Percentiles rank a stretch among this genome's conserved stretches.
Evolutionary conservation across 2,888 invertebrate species (phyloP).

Genomic region (Agriopis leucophaearia): DNA sequence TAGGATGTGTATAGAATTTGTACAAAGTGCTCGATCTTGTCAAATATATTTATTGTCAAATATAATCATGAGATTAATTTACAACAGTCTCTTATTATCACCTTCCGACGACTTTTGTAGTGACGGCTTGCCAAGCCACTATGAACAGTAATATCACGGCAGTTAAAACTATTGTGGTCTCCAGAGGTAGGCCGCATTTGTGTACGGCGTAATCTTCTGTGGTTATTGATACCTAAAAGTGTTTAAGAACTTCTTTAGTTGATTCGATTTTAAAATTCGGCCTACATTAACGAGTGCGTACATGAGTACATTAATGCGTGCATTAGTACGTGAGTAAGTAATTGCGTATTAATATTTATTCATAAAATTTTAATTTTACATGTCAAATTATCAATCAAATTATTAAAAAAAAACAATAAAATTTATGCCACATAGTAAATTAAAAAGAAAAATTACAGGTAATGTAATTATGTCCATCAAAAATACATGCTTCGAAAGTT

Average conservation of each 20-base stretch:
- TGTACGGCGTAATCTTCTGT: constrained; percentile 63
- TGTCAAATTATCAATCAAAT: no score
- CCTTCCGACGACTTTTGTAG: constrained; percentile 54
- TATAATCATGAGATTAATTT: constrained; percentile 74
- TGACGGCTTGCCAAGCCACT: constrained; percentile 50
- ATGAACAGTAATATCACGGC: constrained; percentile 59
- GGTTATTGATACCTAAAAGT: constrained; percentile 68
- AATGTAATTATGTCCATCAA: no score
- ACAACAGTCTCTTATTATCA: constrained; percentile 47
- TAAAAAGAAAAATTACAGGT: no score
- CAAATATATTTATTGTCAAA: constrained; percentile 85
- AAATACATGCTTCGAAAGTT: neutral
- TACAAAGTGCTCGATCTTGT: constrained; percentile 84
- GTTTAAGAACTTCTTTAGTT: constrained; percentile 12
- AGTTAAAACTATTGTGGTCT: constrained; percentile 66
- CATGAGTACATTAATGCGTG: neutral
- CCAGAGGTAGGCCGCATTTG: constrained; percentile 73
- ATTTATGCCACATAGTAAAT: no score
- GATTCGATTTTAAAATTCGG: neutral
- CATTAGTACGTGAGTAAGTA: neutral
- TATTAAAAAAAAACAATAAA: no score
- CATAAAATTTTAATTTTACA: no score
- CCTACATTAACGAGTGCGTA: neutral
- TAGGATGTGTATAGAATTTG: constrained; percentile 67
- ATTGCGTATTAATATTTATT: neutral